Percentiles rank a stretch among this genome's conserved stretches.
Evolutionary conservation across 37 sponge, comb jelly and placozoan species (phyloP).

Genomic region (Aphrocallistes beatrix): DNA sequence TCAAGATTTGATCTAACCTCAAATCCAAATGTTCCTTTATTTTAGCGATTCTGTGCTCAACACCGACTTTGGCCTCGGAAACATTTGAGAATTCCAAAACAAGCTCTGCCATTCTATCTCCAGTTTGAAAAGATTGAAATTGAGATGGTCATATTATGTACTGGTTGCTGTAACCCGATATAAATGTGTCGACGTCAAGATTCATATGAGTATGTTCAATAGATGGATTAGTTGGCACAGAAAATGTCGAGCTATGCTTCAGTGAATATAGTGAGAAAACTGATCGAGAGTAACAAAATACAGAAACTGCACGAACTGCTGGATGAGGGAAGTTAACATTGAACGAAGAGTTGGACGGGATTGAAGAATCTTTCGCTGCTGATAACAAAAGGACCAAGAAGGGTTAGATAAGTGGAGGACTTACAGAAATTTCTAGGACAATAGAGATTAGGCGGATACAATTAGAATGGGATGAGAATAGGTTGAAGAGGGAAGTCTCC

Average conservation of each 20-base stretch:
- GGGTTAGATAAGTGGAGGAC: background rate
- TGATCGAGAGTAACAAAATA: background rate
- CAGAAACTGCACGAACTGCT: background rate
- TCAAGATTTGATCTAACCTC: background rate
- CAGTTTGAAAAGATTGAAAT: too few species aligned
- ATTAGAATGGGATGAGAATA: background rate
- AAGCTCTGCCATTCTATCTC: background rate
- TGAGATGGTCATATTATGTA: too few species aligned
- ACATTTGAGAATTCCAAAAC: background rate
- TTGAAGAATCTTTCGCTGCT: background rate
- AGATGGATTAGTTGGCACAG: too few species aligned
- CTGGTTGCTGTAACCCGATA: too few species aligned
- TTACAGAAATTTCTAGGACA: background rate
- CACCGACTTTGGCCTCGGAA: background rate
- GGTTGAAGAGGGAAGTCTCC: background rate
- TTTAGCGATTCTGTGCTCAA: background rate
- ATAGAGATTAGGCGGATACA: background rate
- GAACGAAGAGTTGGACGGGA: background rate
- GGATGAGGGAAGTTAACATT: background rate
- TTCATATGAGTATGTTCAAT: too few species aligned
- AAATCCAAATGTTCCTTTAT: background rate
- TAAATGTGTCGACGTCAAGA: too few species aligned
- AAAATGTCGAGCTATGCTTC: background rate
- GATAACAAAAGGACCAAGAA: background rate
- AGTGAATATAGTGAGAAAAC: background rate